These are phyloP conservation scores for Tricholaema leucomelas DNA, from an alignment of 2,113 vertebrate genomes.

Conservation along the genomic window DNA sequence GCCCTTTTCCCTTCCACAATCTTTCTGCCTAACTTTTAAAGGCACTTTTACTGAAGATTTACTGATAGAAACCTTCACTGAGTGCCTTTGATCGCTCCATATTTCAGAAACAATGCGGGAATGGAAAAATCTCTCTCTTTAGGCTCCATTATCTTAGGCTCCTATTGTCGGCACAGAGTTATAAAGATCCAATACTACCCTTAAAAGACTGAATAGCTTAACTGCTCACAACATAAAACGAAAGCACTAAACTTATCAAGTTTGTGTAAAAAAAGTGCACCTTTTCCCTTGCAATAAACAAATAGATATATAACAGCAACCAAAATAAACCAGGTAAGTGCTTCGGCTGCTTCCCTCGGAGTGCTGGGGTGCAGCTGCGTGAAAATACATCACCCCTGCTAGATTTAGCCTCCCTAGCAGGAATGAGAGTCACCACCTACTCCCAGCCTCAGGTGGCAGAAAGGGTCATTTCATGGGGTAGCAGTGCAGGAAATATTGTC, in stretches of 20 bases:
- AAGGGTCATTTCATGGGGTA: background rate
- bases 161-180: constrained; percentile 21
- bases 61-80: constrained; percentile 34
- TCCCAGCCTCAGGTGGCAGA: background rate
- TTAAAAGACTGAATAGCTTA: constrained; percentile 48
- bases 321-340: constrained; percentile 27
- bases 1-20: background rate
- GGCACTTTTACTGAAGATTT: constrained; percentile 51
- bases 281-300: constrained; percentile 36
- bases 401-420: background rate
- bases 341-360: background rate
- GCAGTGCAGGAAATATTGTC: background rate
- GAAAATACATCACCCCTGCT: background rate
- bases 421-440: background rate
- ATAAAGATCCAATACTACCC: constrained; percentile 36
- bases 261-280: constrained; percentile 30
- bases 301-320: constrained; percentile 35
- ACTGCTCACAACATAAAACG: constrained; percentile 58
- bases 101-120: constrained; percentile 57
- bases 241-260: constrained; percentile 57
- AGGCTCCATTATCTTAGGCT: constrained; percentile 51
- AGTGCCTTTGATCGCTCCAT: constrained; percentile 58
- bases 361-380: background rate
- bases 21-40: constrained; percentile 33
- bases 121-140: constrained; percentile 56